These are phyloP conservation scores for Nothoprocta perdicaria DNA, from an alignment of 2,113 vertebrate genomes.

Conservation along the genomic window DNA sequence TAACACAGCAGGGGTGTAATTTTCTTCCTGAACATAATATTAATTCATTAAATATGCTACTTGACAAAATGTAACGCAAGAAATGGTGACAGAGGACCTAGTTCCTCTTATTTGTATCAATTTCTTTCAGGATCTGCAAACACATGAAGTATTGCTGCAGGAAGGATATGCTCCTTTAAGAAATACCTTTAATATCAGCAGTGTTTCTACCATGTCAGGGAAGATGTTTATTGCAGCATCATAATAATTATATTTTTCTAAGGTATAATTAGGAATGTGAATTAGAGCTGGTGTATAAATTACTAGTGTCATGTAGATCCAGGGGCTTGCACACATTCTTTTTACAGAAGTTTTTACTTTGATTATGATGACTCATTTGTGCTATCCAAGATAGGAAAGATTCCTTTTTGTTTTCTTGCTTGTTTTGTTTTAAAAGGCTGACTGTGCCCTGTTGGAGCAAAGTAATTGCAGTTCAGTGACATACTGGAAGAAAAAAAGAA, in stretches of 20 bases:
- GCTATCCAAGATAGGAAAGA: conserved; percentile 40
- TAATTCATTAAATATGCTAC: background rate
- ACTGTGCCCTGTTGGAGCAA: conserved; percentile 41
- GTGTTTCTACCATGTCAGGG: conserved; percentile 38
- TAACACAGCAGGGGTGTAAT: background rate
- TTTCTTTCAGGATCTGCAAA: background rate
- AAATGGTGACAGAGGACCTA: background rate
- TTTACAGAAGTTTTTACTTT: conserved; percentile 47
- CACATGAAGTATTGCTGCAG: background rate
- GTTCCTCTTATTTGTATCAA: background rate
- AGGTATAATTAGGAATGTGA: conserved; percentile 50
- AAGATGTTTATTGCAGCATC: conserved; percentile 46
- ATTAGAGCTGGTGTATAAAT: conserved; percentile 54
- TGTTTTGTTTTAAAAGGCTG: conserved; percentile 13
- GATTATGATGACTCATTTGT: conserved; percentile 48
- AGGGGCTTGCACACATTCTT: conserved; percentile 18
- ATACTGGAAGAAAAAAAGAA: background rate
- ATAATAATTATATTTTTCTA: conserved; percentile 50
- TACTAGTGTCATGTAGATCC: conserved; percentile 7
- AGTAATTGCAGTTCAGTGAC: conserved; percentile 41
- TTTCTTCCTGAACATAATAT: background rate
- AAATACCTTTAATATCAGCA: conserved; percentile 34
- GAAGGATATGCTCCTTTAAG: background rate
- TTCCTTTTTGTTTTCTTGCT: background rate
- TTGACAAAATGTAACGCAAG: background rate